Evolutionary conservation across 2,113 vertebrate genomes (phyloP), one percentile per base, ranked within the genome.

Genomic region (Rhineura floridana): DNA sequence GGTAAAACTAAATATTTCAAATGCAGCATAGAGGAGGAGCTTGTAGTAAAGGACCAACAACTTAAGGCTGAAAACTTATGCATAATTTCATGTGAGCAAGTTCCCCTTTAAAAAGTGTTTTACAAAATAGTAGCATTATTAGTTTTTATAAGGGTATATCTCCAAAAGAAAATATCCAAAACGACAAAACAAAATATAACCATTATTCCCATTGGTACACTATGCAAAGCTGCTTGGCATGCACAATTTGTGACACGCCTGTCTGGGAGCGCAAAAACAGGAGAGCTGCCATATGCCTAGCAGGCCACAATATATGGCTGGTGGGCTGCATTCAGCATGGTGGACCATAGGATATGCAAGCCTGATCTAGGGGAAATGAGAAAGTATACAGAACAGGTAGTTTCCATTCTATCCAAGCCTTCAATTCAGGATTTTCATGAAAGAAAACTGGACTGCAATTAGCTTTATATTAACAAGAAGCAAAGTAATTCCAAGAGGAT

Each of bases 21-120:
- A 19, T 62, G 48, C 88, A 88, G 4, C 39, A 17, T 6, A 48
- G 39, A 85, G 81, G 76, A 86, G 25, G 44, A 33, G 50, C 79
- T 36, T 79, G 42, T 69, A 39, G 21, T 48, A 76, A 87, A 88
- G 44, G 9, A 78, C 80, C 90, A 87, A 86, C 87, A 84, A 0
- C 7, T 44, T 91, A 62, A 87, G 19, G 13, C 39, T 78, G 78
- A 3, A 10, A 33, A 39, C 44, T 46, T 84, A 81, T 15, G 42
- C 89, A 76, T 25, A 39, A 81, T 73, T 48, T 39, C 10, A 89
- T 30, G 84, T 3, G 1, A 2, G 73, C 1, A 62, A 62, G 23
- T 33, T 15, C 48, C 59, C 36, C 19, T n/a, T 79, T 79, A 10
- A 19, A 52, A n/a, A 36, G 17, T 59, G 55, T 59, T 59, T 59